Percentiles rank a stretch among this genome's conserved stretches.
Conservation (phyloP, 2,113 vertebrate genomes). For the Pomatostomus ruficeps region DNA sequence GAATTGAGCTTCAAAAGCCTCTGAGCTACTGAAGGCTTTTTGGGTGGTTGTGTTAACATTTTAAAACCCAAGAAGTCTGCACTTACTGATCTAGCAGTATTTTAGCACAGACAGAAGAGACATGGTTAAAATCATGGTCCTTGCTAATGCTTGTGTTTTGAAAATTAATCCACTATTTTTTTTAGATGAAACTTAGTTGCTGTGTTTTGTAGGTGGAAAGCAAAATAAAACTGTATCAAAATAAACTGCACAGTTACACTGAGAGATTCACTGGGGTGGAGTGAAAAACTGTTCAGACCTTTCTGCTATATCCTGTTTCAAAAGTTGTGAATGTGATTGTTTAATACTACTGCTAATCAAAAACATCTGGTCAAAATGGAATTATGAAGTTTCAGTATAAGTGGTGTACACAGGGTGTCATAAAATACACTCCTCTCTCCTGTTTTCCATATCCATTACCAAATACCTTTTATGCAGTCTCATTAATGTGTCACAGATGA, state of each 20-base stretch:
- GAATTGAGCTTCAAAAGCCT: not conserved
- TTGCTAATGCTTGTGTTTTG: not conserved
- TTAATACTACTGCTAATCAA: not conserved
- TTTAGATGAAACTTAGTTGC: not conserved
- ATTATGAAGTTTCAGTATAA: not conserved
- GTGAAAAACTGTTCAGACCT: not conserved
- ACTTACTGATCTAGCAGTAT: not conserved
- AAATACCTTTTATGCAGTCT: not conserved
- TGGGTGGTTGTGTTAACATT: fast-evolving
- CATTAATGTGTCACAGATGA: not conserved
- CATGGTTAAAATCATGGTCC: not conserved
- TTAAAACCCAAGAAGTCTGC: not conserved
- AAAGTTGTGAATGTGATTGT: not conserved
- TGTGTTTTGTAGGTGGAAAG: not conserved
- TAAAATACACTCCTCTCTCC: not conserved
- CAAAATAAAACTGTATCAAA: not conserved
- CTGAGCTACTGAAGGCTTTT: not conserved
- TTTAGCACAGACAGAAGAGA: not conserved
- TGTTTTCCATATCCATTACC: not conserved
- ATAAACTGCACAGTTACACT: not conserved
- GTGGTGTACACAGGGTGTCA: not conserved
- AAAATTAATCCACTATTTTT: not conserved
- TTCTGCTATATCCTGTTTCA: not conserved
- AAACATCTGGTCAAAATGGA: not conserved
- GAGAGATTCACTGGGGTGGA: not conserved